These are phyloP conservation scores for Melangyna quadrimaculata DNA, from an alignment of 2,888 invertebrate species.

Conservation along the genomic window DNA sequence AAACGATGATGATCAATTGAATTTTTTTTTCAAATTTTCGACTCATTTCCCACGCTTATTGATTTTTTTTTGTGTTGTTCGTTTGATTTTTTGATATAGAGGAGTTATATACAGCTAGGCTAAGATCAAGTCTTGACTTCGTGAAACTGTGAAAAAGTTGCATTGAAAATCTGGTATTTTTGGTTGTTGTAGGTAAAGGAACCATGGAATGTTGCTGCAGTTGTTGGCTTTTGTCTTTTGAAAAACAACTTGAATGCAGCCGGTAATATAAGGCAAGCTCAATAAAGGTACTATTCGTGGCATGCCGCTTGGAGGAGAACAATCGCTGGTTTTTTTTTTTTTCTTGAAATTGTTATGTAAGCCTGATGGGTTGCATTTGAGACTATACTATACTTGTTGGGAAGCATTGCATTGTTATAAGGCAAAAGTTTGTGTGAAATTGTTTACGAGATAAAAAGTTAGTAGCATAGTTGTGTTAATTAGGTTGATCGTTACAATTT, in stretches of 20 bases:
- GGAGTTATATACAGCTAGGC: neutral
- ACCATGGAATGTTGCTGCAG: conserved; percentile 38
- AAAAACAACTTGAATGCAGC: conserved; percentile 41
- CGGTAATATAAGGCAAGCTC: neutral
- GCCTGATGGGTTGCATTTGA: conserved; percentile 44
- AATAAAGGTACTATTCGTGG: conserved; percentile 1
- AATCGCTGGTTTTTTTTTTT: conserved; percentile 20
- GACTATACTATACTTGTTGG: conserved; percentile 50
- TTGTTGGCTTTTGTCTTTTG: conserved; percentile 39
- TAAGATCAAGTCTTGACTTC: neutral
- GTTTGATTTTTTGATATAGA: neutral
- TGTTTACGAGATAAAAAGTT: neutral
- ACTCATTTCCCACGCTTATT: conserved; percentile 61
- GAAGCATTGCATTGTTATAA: conserved; percentile 38
- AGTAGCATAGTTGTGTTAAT: conserved; percentile 45
- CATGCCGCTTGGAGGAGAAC: conserved; percentile 23
- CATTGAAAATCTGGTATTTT: neutral
- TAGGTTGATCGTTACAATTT: conserved; percentile 37
- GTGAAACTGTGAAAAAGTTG: conserved; percentile 38
- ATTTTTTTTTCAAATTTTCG: conserved; percentile 47
- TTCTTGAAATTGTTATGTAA: conserved; percentile 38
- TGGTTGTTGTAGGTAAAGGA: neutral
- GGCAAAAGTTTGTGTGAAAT: conserved; percentile 23
- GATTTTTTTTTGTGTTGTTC: conserved; percentile 3
- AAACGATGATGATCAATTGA: conserved; percentile 62